A percentile compares a stretch with the other conserved stretches of the same genome.
Evolutionary conservation across 92 coral and sea anemone genomes (phyloP).

Genomic region (Palythoa grandiflora): DNA sequence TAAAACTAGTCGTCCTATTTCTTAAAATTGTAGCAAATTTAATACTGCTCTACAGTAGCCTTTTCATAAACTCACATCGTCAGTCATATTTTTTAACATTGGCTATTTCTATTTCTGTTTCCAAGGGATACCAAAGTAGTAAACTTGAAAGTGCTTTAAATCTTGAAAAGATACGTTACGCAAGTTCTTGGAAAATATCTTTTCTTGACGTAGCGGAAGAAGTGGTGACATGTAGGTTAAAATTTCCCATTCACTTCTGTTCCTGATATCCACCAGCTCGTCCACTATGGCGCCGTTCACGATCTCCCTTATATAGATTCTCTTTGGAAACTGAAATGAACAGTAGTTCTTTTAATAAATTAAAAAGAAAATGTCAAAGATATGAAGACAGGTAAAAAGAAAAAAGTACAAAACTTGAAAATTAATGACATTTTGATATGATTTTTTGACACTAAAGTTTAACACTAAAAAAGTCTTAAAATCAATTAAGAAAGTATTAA

Average conservation of each 20-base stretch:
- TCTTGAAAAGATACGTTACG: slow-evolving; percentile 58
- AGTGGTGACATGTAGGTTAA: slow-evolving; percentile 77
- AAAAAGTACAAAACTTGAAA: no score
- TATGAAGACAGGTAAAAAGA: no score
- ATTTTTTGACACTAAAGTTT: no score
- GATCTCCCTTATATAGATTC: slow-evolving; percentile 78
- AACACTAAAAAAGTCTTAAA: no score
- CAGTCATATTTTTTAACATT: no score
- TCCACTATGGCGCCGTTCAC: slow-evolving; percentile 73
- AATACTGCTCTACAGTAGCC: no score
- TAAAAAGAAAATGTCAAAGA: no score
- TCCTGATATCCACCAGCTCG: slow-evolving; percentile 71
- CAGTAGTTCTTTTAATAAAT: background rate
- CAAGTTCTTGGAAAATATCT: slow-evolving; percentile 10
- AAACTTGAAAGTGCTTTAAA: slow-evolving; percentile 68
- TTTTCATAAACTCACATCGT: no score
- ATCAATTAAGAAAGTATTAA: no score
- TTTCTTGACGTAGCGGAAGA: slow-evolving; percentile 50
- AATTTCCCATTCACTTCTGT: slow-evolving; percentile 76
- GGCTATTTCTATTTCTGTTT: background rate
- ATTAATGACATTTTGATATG: no score
- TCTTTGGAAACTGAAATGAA: slow-evolving; percentile 70
- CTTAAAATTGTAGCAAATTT: no score
- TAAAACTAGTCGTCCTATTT: no score
- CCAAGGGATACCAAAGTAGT: slow-evolving; percentile 68